These are phyloP conservation scores for Onthophagus taurus DNA, from an alignment of 1,140 invertebrate genomes.

Conservation along the genomic window DNA sequence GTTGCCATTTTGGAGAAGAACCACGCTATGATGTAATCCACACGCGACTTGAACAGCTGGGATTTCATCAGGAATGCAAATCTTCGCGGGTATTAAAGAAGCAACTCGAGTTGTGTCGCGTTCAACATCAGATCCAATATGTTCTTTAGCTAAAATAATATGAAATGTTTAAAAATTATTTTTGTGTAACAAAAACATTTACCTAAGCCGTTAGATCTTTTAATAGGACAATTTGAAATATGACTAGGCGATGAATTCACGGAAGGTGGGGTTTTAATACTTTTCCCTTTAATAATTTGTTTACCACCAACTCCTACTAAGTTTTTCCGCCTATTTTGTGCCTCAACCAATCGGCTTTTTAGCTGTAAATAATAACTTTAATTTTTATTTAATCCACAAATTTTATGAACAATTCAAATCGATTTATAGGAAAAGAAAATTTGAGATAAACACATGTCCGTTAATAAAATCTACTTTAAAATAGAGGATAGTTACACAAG, in stretches of 20 bases:
- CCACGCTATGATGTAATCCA: constrained; percentile 79
- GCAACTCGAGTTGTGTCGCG: constrained; percentile 54
- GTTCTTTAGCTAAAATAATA: constrained; percentile 38
- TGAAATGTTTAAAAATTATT: not conserved
- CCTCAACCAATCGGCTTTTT: constrained; percentile 46
- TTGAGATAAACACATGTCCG: too few relatives aligned
- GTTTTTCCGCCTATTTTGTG: constrained; percentile 45
- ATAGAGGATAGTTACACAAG: too few relatives aligned
- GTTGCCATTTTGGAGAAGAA: constrained; percentile 44
- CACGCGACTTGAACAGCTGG: constrained; percentile 76
- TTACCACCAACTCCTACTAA: constrained; percentile 31
- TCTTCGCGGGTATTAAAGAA: constrained; percentile 68
- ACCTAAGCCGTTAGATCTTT: constrained; percentile 21
- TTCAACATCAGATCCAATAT: constrained; percentile 49
- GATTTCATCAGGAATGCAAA: constrained; percentile 57
- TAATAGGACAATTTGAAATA: constrained; percentile 21
- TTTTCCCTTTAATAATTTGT: constrained; percentile 30
- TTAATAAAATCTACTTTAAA: too few relatives aligned
- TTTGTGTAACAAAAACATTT: not conserved
- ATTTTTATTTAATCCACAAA: too few relatives aligned
- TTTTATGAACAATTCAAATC: constrained; percentile 4
- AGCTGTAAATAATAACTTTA: constrained; percentile 34
- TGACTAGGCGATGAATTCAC: constrained; percentile 21
- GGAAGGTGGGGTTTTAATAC: constrained; percentile 18
- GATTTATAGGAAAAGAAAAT: not conserved